Percentiles rank a stretch among this genome's conserved stretches.
phyloP scores from a whole-genome alignment of 92 coral and sea anemone species.

The Palythoa heliodiscus region DNA sequence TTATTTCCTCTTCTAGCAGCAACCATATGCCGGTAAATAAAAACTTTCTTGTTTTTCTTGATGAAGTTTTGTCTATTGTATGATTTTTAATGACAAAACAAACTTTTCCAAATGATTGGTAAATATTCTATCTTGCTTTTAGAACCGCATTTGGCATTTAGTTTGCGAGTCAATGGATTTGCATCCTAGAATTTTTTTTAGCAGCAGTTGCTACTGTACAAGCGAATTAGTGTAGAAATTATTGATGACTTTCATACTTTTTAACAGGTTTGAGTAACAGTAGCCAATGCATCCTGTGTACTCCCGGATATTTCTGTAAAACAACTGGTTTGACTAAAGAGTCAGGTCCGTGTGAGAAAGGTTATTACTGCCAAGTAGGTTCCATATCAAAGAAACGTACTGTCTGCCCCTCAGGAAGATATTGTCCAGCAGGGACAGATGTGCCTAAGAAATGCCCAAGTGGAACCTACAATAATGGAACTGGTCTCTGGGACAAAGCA shows the following conservation, averaged over 20 bases:
- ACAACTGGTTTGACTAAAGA: slow-evolving; percentile 77
- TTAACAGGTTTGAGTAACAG: slow-evolving; percentile 80
- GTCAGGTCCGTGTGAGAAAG: slow-evolving; percentile 81
- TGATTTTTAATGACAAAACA: too few species aligned
- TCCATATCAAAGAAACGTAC: slow-evolving; percentile 60
- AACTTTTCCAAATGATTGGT: too few species aligned
- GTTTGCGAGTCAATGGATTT: too few species aligned
- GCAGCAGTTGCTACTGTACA: too few species aligned
- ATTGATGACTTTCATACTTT: neutral
- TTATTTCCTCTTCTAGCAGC: too few species aligned
- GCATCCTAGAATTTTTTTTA: too few species aligned
- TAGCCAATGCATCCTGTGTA: slow-evolving; percentile 83
- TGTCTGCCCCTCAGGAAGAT: slow-evolving; percentile 84
- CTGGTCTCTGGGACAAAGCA: slow-evolving; percentile 76
- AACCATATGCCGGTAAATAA: too few species aligned
- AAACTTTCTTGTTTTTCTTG: too few species aligned
- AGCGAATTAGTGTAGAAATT: too few species aligned
- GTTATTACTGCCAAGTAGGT: slow-evolving; percentile 76
- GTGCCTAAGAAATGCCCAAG: slow-evolving; percentile 77
- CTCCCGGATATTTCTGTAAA: slow-evolving; percentile 87
- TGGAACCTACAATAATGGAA: slow-evolving; percentile 86
- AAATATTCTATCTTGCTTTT: too few species aligned
- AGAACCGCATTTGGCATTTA: too few species aligned
- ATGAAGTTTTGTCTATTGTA: too few species aligned
- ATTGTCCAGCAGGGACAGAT: slow-evolving; percentile 87